Evolutionary conservation across 1,140 invertebrate genomes (phyloP), one percentile per base, ranked within the genome.

Genomic region (Hypothenemus hampei): DNA sequence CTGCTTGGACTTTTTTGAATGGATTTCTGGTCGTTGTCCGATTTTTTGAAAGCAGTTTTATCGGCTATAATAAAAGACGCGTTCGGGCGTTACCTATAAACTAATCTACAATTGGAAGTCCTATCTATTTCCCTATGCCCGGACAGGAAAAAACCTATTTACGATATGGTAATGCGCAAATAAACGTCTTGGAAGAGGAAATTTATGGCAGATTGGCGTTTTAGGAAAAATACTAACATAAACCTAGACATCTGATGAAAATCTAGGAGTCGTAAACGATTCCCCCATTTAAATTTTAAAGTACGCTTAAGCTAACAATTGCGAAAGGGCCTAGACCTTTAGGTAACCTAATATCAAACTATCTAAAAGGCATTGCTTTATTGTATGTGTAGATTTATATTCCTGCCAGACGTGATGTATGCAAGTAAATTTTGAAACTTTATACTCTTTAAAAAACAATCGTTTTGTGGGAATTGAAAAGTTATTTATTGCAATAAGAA

Each of bases 141-240:
- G 33, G 13, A 13, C 21, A 18, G 20, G 16, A 54, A 54, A 54
- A 56, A 56, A 48, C 10, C 53, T 43, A 41, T 56, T 56, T 56
- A 56, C 53, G 45, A 33, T 56, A 56, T 56, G 53, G 53, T 56
- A 56, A 56, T 56, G 53, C 35, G 53, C 44, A 41, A 48, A 56
- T 56, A 56, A 56, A 56, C 24, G 53, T 56, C 53, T 11, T 19
- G 23, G 26, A 37, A 24, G 13, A 16, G 35, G 45, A 56, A 48
- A 56, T 56, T 56, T 56, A 56, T 48, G 44, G 53, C 53, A 56
- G 53, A 56, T 56, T 56, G 45, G 53, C 23, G 33, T 56, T n/a
- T 56, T 41, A 48, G 23, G 37, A 56, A 56, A 55, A 56, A 56
- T 56, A 29, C 18, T 48, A 22, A 56, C 53, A 56, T 56, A 48